phyloP scores from a whole-genome alignment of 2,797 vertebrate genomes.

The Adrianichthys oophorus region DNA sequence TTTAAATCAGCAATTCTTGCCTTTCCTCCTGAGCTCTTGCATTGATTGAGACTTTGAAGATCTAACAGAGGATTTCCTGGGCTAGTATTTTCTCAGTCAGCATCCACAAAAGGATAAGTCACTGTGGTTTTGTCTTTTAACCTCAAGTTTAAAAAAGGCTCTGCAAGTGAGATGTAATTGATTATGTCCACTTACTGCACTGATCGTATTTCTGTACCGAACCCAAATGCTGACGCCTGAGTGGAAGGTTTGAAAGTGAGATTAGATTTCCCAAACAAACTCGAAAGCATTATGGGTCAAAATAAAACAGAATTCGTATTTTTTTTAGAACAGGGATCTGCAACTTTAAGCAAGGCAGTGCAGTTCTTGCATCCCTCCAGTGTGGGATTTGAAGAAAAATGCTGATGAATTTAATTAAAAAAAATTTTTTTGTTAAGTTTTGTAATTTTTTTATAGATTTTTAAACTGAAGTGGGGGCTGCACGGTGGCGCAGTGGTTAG shows the following conservation, averaged over 20 bases:
- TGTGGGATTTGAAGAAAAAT: no score
- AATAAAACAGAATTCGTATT: no score
- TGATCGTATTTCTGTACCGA: slow-evolving; percentile 12
- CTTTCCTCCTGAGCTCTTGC: slow-evolving; percentile 22
- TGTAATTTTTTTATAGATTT: no score
- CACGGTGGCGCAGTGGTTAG: no score
- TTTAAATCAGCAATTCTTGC: slow-evolving; percentile 28
- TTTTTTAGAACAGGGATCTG: no score
- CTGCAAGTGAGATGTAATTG: slow-evolving; percentile 11
- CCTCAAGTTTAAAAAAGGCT: slow-evolving; percentile 1
- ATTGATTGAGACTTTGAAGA: slow-evolving; percentile 40
- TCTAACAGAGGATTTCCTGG: slow-evolving; percentile 32
- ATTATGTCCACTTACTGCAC: slow-evolving; percentile 11
- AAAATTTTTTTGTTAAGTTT: no score
- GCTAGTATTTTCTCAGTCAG: slow-evolving; percentile 29
- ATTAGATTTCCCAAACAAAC: background rate
- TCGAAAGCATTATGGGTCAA: background rate
- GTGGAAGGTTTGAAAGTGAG: background rate
- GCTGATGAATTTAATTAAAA: no score
- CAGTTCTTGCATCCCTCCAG: no score
- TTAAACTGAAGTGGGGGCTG: no score
- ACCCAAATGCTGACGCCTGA: background rate
- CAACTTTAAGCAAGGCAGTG: no score
- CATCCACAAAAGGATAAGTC: slow-evolving; percentile 12
- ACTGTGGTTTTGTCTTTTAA: slow-evolving; percentile 14